Base-by-base conservation (phyloP, 2,888 invertebrate species). In the Andrena flavipes region DNA sequence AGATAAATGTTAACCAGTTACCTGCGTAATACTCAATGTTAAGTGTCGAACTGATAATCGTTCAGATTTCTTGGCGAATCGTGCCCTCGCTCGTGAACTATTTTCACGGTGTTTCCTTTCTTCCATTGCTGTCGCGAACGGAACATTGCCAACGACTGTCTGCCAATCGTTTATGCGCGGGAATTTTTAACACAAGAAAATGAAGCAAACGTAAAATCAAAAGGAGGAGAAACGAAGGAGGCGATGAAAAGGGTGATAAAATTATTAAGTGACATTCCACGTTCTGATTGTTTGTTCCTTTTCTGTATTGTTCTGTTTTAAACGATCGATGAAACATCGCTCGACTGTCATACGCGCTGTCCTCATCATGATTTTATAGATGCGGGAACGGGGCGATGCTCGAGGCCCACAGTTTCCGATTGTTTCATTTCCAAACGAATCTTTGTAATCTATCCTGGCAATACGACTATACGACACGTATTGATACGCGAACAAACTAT, bases 1-100 rank as follows among this genome's bases (percentile, higher is more conserved):
- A 83, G 78, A 82, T 85, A 78, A 84, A 81, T 83, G 84, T 83
- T 83, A 83, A 77, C 77, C 83, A 84, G 78, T 83, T 83, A 84
- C 70, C 63, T 82, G 79, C 76, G 76, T 68, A 74, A 80, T 73
- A 78, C 68, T 84, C 84, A 73, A 76, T 86, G 80, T 80, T 76
- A 84, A 77, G 51, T 72, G 75, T 82, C 30, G 51, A 56, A 75
- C 67, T 56, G 76, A 70, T 35, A 33, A 26, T 76, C 84, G 84
- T 81, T 77, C 67, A 56, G 70, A 62, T 63, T 54, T 20, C 63
- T 62, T 87, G 63, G 62, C 75, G 56, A 68, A 74, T 75, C 60
- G 56, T 62, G 64, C 68, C 69, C 75, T 76, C 42, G 62, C 74
- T 62, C 59, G 62, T 76, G 73, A 65, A 76, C 75, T 56, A 23